Base-by-base conservation (phyloP, 2,797 vertebrate genomes). In the Tenualosa thibaudeaui region DNA sequence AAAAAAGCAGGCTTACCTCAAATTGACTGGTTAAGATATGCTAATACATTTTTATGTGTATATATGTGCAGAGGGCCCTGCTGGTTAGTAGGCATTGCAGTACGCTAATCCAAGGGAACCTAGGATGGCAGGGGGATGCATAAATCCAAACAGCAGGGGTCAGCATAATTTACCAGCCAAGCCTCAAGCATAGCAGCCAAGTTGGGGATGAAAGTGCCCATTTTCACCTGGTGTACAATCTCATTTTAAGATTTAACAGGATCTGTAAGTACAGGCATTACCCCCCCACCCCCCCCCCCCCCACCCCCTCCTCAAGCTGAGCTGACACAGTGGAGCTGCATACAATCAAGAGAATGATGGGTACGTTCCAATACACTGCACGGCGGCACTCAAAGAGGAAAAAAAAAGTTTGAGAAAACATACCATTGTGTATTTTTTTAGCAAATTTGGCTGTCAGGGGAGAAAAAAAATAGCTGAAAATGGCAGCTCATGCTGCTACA, bases 141-240 rank as follows among this genome's bases (percentile, higher is more conserved):
- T 40, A 7, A 37, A 19, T 46, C 37, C 71, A 8, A 78, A 46
- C 71, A 78, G 71, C 37, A 78, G 71, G 71, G 71, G 40, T 78
- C 71, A 78, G 71, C 71, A 78, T 22, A 78, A 78, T 78, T 78
- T 78, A 78, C 68, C 83, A 89, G 37, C 88, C 88, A 84, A 88
- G 85, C 84, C 84, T 75, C 83, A 82, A 37, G 26, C 51, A 86
- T 43, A 46, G n/a, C 51, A 26, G 86, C 83, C 86, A 71, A 83
- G 81, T 62, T 85, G 86, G 86, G 58, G 89, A 92, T 89, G 88
- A 90, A 91, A 81, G 84, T 88, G n/a, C 88, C 68, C 82, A 53
- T 88, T 88, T 89, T 58, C 78, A n/a, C 82, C 71, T 78, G 71
- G 37, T 46, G 71, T 22, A 78, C 49, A 83, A 19, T 71, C 60